These are phyloP conservation scores for Agapornis canus DNA, from an alignment of 2,797 vertebrate species.

Conservation along the genomic window DNA sequence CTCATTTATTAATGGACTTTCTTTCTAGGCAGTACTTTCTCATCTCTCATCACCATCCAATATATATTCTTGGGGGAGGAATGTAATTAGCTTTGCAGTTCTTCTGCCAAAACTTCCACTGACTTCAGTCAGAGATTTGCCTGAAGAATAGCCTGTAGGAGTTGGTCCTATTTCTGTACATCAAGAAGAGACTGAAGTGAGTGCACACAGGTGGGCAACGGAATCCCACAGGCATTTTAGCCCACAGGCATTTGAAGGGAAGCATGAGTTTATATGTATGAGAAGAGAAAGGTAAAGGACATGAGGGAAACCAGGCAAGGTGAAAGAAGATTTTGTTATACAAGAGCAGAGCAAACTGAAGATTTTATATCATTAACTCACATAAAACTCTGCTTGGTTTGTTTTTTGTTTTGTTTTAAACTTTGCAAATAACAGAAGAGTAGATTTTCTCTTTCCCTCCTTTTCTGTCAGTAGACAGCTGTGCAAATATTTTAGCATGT, in stretches of 20 bases:
- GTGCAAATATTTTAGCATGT: conserved; percentile 70
- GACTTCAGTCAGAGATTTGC: conserved; percentile 6
- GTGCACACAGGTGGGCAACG: neutral
- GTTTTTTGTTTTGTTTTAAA: neutral
- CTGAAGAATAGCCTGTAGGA: neutral
- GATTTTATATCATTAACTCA: neutral
- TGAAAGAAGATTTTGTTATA: neutral
- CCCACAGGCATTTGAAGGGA: neutral
- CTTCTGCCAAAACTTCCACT: conserved; percentile 35
- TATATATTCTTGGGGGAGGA: conserved; percentile 13
- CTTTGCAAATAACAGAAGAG: neutral
- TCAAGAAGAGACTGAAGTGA: neutral
- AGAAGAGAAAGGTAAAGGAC: neutral
- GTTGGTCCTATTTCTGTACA: neutral
- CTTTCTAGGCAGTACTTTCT: conserved; percentile 35
- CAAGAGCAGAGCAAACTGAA: neutral
- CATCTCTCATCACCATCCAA: conserved; percentile 5
- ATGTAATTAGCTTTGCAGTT: neutral
- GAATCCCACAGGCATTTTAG: rapidly evolving
- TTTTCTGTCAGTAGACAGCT: conserved; percentile 60
- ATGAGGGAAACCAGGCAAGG: neutral
- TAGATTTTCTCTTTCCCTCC: neutral
- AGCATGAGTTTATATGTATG: neutral
- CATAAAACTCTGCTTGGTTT: neutral
- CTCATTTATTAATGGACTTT: conserved; percentile 49